Base-by-base conservation (phyloP, 23 tunicate genomes). In the Aplidium turbinatum region DNA sequence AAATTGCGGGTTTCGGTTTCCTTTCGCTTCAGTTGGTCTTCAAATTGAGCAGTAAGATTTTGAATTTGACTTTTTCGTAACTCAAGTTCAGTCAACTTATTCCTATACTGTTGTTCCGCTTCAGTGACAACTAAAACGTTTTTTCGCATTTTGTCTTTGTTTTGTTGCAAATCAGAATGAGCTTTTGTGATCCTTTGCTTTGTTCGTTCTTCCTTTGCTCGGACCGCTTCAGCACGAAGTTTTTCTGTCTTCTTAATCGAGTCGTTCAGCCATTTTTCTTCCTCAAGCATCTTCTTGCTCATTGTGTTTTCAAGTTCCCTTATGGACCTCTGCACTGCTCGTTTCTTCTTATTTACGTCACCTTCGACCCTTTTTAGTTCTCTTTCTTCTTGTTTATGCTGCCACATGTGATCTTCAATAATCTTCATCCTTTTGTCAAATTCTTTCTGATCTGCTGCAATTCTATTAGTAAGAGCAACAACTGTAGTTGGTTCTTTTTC, bases 371-470 rank as follows among this genome's bases (percentile, higher is more conserved):
- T 70, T 63, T 89, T 89, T 0, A 89, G 36, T 53, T 82, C 96
- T 38, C 96, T 61, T 46, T 89, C 96, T 67, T 89, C 96, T 42
- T 89, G 96, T 64, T 89, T 89, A 55, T 89, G 96, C 77, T 89
- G 89, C 96, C 96, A 89, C 96, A 89, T 89, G 78, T 89, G 96
- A 78, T 89, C 96, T 57, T 89, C 96, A 38, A 89, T 89, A n/a
- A 89, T 62, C 62, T 89, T 89, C 96, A 89, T 89, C 52, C 85
- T 78, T 28, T 52, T 75, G 35, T 82, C 89, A 34, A 89, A 89
- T 62, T 89, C 96, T 51, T 78, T 77, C 13, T 89, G 90, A 71
- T 89, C 87, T 4, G 89, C 96, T 26, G 85, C 96, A 35, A 85
- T 78, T 16, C 86, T 76, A 32, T 78, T 75, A 35, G 85, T 81